Conservation (phyloP, 2,797 vertebrate genomes). For the Pagetopsis macropterus region DNA sequence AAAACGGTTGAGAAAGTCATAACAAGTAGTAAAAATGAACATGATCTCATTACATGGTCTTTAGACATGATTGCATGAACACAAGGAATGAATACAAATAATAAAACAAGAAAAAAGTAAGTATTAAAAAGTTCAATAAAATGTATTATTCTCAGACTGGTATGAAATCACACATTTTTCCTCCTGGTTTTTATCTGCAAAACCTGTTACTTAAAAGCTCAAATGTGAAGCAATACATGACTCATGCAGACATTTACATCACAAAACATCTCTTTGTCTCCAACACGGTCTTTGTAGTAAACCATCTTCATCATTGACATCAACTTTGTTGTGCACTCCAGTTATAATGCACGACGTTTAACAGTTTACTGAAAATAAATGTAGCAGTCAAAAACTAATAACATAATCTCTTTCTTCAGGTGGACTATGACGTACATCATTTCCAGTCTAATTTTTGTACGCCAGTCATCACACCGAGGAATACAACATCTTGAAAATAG, state of each 20-base stretch:
- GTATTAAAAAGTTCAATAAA: no score
- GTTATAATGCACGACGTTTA: no score
- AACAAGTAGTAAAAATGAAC: not conserved
- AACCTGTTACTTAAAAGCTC: not conserved
- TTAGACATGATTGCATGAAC: not conserved
- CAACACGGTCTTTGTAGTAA: not conserved
- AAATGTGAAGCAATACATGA: not conserved
- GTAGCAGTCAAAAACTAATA: not conserved
- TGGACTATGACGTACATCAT: no score
- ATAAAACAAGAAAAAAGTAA: no score
- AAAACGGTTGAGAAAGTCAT: not conserved
- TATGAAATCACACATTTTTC: not conserved
- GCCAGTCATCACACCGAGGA: not conserved
- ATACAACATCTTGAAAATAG: not conserved
- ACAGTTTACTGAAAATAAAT: no score
- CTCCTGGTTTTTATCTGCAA: not conserved
- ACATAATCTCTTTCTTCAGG: no score
- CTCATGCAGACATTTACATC: not conserved
- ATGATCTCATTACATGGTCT: not conserved
- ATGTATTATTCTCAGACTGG: not conserved
- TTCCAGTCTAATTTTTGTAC: no score
- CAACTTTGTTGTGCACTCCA: not conserved
- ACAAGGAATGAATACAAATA: accelerated
- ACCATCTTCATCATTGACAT: not conserved
- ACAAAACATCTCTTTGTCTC: not conserved